These are phyloP conservation scores for Amphiduros pacificus DNA, from an alignment of 2,888 invertebrate species.

Conservation along the genomic window DNA sequence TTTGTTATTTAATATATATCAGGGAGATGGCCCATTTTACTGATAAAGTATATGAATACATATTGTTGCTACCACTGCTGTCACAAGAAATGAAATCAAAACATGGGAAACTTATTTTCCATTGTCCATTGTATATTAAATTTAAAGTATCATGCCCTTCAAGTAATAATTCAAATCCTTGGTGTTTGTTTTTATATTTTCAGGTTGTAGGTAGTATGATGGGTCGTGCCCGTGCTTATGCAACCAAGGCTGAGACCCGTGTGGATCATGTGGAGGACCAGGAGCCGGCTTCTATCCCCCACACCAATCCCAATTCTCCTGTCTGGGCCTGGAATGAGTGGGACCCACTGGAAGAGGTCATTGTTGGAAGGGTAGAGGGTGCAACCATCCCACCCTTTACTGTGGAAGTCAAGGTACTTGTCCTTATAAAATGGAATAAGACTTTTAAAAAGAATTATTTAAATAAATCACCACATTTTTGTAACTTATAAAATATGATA, in stretches of 20 bases:
- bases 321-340: conserved; percentile 34
- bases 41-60: too few species aligned
- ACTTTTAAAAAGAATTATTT: too few species aligned
- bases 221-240: background rate
- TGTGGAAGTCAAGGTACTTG: conserved; percentile 32
- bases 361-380: conserved; percentile 28
- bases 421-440: too few species aligned
- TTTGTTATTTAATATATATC: too few species aligned
- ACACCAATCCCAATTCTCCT: conserved; percentile 8
- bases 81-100: too few species aligned
- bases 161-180: background rate
- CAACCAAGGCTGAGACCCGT: background rate
- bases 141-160: background rate
- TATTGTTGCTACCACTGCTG: too few species aligned
- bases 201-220: background rate
- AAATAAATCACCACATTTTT: too few species aligned
- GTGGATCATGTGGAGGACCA: background rate
- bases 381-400: conserved; percentile 26
- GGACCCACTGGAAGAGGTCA: conserved; percentile 31
- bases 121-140: too few species aligned
- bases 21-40: too few species aligned
- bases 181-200: background rate
- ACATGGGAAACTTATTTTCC: too few species aligned
- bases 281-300: background rate
- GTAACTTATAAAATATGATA: too few species aligned